phyloP scores from a whole-genome alignment of 2,888 invertebrate species.

The Callyntrura guangdongensis region DNA sequence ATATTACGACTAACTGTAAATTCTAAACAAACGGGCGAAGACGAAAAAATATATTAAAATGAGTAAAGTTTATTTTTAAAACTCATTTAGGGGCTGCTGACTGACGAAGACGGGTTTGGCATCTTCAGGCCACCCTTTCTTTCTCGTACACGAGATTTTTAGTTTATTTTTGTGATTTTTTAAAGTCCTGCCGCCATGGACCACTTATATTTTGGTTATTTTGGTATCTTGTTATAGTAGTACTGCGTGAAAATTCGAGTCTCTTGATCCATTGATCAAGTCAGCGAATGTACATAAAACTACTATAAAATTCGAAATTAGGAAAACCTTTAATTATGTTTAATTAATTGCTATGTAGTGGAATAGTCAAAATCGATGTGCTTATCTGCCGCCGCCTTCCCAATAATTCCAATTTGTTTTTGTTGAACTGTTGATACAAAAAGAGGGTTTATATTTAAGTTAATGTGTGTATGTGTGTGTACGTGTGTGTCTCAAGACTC shows the following conservation, averaged over 20 bases:
- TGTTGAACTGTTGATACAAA: too few relatives aligned
- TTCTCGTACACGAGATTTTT: neutral
- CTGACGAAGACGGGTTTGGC: conserved; percentile 20
- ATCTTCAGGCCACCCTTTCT: neutral
- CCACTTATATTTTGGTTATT: neutral
- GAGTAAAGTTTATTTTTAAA: conserved; percentile 65
- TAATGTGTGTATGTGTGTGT: too few relatives aligned
- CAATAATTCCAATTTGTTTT: too few relatives aligned
- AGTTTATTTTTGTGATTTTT: too few relatives aligned
- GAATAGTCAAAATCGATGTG: too few relatives aligned
- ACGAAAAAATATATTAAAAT: neutral
- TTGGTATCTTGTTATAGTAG: neutral
- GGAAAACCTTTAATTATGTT: neutral
- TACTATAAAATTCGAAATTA: neutral
- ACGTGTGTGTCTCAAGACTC: neutral
- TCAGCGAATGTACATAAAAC: neutral
- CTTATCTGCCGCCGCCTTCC: too few relatives aligned
- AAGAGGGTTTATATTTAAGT: neutral
- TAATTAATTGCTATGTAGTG: neutral
- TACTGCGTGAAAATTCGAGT: neutral
- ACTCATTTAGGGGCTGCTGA: conserved; percentile 53
- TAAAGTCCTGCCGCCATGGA: too few relatives aligned
- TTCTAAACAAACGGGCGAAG: neutral
- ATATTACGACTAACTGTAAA: conserved; percentile 33
- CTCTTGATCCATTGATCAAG: neutral